Base-by-base conservation (phyloP, 2,113 vertebrate genomes). In the Hippopotamus amphibius region DNA sequence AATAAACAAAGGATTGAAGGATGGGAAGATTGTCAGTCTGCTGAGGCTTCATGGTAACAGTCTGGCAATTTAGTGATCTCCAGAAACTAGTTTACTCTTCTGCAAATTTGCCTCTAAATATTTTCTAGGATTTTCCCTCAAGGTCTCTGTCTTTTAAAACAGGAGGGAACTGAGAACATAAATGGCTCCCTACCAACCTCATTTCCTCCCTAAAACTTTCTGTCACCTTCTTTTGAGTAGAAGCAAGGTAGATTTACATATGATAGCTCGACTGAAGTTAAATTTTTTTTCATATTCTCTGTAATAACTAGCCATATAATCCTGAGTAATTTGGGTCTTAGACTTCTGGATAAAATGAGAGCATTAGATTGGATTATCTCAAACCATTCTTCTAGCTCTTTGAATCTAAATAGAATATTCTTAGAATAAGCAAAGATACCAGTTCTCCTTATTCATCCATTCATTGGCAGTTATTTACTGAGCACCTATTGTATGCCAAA, bases 391-490 rank as follows among this genome's bases (percentile, higher is more conserved):
- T 90, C 5, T 3, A 76, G 69, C 12, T 92, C 33, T 90, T n/a
- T 84, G 82, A 83, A 80, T 93, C 68, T 77, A 92, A 88, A 66
- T 66, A 14, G 5, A 95, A 53, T 77, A 14, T 77, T 84, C 43
- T 88, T 88, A 69, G 80, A 88, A 74, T 55, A n/a, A 65, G 21
- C 17, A 55, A 46, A 21, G 26, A 81, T 46, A 79, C 3, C 12
- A 84, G 19, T 21, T 86, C 79, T 90, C 24, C 15, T 61, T 68
- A 90, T 87, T 76, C 17, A 71, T 90, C 91, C 1, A 9, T 71
- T 85, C 11, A 48, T 87, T 43, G 90, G 72, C 46, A 82, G 16
- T n/a, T 91, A 84, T 77, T 89, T 92, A 61, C 59, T 57, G 41
- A 59, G 26, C 13, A 61, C 63, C 48, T 59, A 5, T 63, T 76